Conservation (phyloP, 2,888 invertebrate genomes). For the Holacanthella duospinosa region DNA sequence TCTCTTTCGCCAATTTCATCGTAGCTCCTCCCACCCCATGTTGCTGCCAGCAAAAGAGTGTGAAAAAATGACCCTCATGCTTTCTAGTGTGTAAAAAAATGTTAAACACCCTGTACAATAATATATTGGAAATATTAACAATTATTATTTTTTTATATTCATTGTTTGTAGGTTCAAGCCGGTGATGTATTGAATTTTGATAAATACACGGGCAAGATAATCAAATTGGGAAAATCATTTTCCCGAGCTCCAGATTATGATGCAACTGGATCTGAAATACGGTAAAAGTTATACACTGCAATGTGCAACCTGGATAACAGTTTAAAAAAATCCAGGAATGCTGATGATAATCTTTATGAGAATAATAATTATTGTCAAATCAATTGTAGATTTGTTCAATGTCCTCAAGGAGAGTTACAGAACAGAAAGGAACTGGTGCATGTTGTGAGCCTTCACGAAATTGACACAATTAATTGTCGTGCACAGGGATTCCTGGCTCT, state of each 20-base stretch:
- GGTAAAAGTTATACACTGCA: too few relatives aligned
- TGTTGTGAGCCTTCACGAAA: conserved; percentile 96
- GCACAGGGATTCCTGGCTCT: conserved; percentile 95
- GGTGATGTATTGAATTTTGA: conserved; percentile 98
- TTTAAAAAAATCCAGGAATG: too few relatives aligned
- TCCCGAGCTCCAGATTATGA: conserved; percentile 95
- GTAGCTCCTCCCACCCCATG: too few relatives aligned
- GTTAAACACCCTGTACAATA: too few relatives aligned
- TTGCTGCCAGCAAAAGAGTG: too few relatives aligned
- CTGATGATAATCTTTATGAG: too few relatives aligned
- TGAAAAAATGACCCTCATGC: too few relatives aligned
- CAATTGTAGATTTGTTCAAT: conserved; percentile 78
- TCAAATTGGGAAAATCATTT: conserved; percentile 82
- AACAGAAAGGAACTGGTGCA: conserved; percentile 95
- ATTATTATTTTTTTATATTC: too few relatives aligned
- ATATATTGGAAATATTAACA: too few relatives aligned
- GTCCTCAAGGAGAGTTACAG: conserved; percentile 96
- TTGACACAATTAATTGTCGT: conserved; percentile 96
- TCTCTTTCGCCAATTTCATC: too few relatives aligned
- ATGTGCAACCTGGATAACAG: too few relatives aligned
- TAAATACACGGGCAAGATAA: conserved; percentile 92
- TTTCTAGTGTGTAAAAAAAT: too few relatives aligned
- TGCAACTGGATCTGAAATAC: conserved; percentile 68
- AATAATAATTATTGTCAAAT: neutral
- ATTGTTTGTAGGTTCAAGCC: conserved; percentile 66